Evolutionary conservation across 2,888 invertebrate species (phyloP).

Genomic region (Aphodius granarius): DNA sequence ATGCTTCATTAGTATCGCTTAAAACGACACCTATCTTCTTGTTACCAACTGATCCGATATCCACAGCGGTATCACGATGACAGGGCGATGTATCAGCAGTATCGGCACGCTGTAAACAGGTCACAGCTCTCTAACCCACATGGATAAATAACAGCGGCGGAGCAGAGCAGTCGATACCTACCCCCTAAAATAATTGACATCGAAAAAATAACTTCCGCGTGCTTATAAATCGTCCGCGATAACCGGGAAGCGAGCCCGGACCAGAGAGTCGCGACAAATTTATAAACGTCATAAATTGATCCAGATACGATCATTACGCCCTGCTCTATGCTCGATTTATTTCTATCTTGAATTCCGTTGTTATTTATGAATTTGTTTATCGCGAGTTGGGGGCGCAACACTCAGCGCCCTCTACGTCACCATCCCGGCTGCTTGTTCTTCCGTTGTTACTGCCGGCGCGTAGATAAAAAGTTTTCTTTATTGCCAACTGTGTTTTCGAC

Average conservation of each 20-base stretch:
- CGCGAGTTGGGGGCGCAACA: not conserved
- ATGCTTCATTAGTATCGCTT: not conserved
- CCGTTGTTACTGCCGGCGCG: constrained; percentile 1
- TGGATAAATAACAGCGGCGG: constrained; percentile 6
- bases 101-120: not conserved
- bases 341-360: constrained; percentile 6
- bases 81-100: not conserved
- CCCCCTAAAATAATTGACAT: constrained; percentile 20
- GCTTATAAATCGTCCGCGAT: constrained; percentile 12
- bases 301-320: constrained; percentile 22
- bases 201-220: constrained; percentile 2
- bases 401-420: not conserved
- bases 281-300: constrained; percentile 27
- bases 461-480: constrained; percentile 13
- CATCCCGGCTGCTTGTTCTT: not conserved
- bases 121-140: not conserved
- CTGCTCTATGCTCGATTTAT: constrained; percentile 10
- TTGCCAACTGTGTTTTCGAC: not conserved
- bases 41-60: not conserved
- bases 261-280: constrained; percentile 17
- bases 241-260: constrained; percentile 9
- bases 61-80: not conserved
- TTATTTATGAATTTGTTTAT: constrained; percentile 27
- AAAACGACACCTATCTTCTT: not conserved
- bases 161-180: not conserved